phyloP scores from a whole-genome alignment of 2,888 invertebrate genomes.

The Cantharis nigra region DNA sequence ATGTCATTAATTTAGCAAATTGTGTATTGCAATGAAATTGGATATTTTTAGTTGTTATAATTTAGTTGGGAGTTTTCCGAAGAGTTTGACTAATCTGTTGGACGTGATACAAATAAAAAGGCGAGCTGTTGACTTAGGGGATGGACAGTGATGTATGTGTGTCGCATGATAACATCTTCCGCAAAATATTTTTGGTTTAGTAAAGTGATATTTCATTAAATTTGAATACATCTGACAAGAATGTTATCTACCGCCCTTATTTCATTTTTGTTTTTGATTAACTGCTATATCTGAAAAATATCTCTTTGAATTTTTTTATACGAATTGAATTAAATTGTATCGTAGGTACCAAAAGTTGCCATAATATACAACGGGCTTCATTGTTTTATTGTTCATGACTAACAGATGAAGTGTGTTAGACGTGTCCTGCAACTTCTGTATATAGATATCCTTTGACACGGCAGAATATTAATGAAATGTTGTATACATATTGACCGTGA shows the following conservation, averaged over 20 bases:
- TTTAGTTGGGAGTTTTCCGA: conserved; percentile 43
- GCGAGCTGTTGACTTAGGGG: conserved; percentile 37
- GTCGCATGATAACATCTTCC: conserved; percentile 48
- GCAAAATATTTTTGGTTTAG: conserved; percentile 37
- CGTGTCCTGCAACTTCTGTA: conserved; percentile 27
- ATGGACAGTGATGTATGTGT: conserved; percentile 48
- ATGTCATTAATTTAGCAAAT: not conserved
- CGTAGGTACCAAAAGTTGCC: conserved; percentile 12
- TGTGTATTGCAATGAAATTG: conserved; percentile 22
- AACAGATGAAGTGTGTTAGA: conserved; percentile 22
- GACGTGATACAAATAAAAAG: conserved; percentile 42
- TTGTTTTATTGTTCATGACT: conserved; percentile 17
- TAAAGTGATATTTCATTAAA: conserved; percentile 8
- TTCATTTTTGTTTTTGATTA: conserved; percentile 8
- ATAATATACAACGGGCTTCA: conserved; percentile 17
- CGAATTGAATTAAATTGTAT: not conserved
- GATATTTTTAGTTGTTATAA: conserved; percentile 45
- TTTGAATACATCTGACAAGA: conserved; percentile 7
- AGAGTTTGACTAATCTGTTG: conserved; percentile 47
- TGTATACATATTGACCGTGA: conserved; percentile 39
- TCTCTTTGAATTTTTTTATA: not conserved
- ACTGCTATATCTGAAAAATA: not conserved
- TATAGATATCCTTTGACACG: conserved; percentile 40
- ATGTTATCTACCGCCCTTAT: conserved; percentile 6
- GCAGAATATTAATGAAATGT: conserved; percentile 41